Base-by-base conservation (phyloP, 2,113 vertebrate genomes). In the Melanotaenia duboulayi region DNA sequence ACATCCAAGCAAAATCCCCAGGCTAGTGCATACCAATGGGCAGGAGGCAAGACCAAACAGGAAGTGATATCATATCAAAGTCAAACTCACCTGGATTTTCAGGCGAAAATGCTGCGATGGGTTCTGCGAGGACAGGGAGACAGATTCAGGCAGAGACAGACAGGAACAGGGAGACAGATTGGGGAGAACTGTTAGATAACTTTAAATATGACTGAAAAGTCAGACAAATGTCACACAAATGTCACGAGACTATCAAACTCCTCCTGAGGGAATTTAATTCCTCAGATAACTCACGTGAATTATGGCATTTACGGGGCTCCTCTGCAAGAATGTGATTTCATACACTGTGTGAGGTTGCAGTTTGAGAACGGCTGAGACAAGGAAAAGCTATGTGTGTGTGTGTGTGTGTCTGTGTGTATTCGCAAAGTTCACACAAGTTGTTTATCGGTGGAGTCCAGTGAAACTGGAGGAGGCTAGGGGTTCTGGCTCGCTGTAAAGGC, bases 21-120 rank as follows among this genome's bases (percentile, higher is more conserved):
- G 81, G 84, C 84, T 76, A 77, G 82, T 82, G 87, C 91, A 89
- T 80, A 82, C 50, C 74, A 71, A 86, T 74, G 73, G 80, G 88
- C 90, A 86, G 83, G 83, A 90, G 89, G 90, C 89, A 91, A 91
- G 90, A 86, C 87, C 81, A 83, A 61, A 87, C 65, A 81, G 77
- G 79, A 91, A 75, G 81, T 88, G 72, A 77, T 62, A 65, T 85
- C 68, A 81, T 63, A 76, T n/a, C 74, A 54, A 55, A 77, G 25
- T 60, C 1, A 68, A 79, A 93, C 94, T 94, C 88, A 94, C 94
- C 95, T 52, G 90, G 87, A 76, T 95, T 93, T 88, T 97, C 95
- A 22, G 96, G 95, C 85, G 96, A 94, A 77, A 98, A 96, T 24
- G 96, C 96, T 3, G 94, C 87, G 58, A 96, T 92, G 74, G 97